A percentile compares a stretch with the other conserved stretches of the same genome.
Conservation (phyloP, 2,797 vertebrate genomes). For the Myotis daubentonii region DNA sequence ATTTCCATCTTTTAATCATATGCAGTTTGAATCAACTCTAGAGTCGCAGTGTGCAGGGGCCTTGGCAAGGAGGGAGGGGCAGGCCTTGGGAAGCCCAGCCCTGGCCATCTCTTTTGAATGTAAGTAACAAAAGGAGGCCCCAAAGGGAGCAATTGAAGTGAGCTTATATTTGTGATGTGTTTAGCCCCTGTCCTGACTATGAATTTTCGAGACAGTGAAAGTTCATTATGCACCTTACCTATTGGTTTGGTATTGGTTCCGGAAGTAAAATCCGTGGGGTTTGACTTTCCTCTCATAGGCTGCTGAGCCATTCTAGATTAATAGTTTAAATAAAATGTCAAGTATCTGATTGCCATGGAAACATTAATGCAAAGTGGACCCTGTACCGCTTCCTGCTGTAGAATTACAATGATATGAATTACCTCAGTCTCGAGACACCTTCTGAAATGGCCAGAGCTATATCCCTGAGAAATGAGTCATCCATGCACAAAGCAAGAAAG, state of each 20-base stretch:
- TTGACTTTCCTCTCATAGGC: conserved; percentile 34
- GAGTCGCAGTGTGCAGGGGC: conserved; percentile 49
- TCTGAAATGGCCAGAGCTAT: conserved; percentile 74
- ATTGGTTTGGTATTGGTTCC: conserved; percentile 61
- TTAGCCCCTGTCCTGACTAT: conserved; percentile 24
- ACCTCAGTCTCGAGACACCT: conserved; percentile 73
- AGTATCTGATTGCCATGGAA: conserved; percentile 84
- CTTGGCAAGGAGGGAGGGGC: not conserved
- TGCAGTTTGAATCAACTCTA: conserved; percentile 61
- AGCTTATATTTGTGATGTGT: conserved; percentile 49
- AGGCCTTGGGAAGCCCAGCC: conserved; percentile 28
- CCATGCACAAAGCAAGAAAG: conserved; percentile 67
- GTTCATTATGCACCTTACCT: conserved; percentile 66
- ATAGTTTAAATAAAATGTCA: conserved; percentile 77
- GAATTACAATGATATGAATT: conserved; percentile 81
- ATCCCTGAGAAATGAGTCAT: conserved; percentile 78
- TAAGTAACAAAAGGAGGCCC: conserved; percentile 69
- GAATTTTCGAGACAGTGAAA: conserved; percentile 70
- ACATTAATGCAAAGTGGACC: conserved; percentile 79
- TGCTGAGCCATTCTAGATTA: conserved; percentile 75
- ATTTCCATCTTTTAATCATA: conserved; percentile 63
- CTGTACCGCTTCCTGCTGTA: conserved; percentile 68
- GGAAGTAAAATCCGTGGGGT: conserved; percentile 63
- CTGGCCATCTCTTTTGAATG: conserved; percentile 48
- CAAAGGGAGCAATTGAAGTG: conserved; percentile 31